Evolutionary conservation across 2,888 invertebrate genomes (phyloP).

Genomic region (Chalcosyrphus nemorum): DNA sequence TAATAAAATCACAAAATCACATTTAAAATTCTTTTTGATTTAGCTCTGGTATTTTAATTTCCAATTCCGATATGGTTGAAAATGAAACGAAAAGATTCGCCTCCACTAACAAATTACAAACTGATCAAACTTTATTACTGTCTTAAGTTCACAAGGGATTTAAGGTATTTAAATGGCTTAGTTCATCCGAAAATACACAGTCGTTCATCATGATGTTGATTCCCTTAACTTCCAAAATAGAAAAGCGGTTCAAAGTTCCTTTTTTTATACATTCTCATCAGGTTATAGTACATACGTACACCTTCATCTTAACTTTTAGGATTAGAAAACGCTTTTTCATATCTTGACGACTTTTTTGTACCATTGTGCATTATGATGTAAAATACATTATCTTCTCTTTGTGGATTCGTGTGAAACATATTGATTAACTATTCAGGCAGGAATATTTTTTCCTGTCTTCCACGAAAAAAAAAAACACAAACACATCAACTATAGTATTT

Average conservation of each 20-base stretch:
- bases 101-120: background rate
- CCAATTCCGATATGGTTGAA: too few species aligned
- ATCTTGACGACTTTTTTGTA: constrained; percentile 20
- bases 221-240: background rate
- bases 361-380: background rate
- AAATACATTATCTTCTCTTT: constrained; percentile 10
- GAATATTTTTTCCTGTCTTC: background rate
- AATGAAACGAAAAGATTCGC: background rate
- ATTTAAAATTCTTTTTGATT: too few species aligned
- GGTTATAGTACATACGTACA: background rate
- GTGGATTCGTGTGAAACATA: background rate
- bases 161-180: constrained; percentile 14
- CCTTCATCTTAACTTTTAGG: background rate
- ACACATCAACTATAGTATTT: background rate
- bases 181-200: background rate
- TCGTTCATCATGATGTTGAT: constrained; percentile 9
- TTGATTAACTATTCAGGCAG: background rate
- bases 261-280: background rate
- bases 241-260: background rate
- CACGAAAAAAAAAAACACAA: background rate
- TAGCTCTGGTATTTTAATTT: too few species aligned
- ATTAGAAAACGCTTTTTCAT: constrained; percentile 8
- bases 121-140: background rate
- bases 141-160: constrained; percentile 12
- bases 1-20: too few species aligned